Evolutionary conservation across 2,113 vertebrate species (phyloP), one percentile per base, ranked within the genome.

Genomic region (Lichenostomus cassidix): DNA sequence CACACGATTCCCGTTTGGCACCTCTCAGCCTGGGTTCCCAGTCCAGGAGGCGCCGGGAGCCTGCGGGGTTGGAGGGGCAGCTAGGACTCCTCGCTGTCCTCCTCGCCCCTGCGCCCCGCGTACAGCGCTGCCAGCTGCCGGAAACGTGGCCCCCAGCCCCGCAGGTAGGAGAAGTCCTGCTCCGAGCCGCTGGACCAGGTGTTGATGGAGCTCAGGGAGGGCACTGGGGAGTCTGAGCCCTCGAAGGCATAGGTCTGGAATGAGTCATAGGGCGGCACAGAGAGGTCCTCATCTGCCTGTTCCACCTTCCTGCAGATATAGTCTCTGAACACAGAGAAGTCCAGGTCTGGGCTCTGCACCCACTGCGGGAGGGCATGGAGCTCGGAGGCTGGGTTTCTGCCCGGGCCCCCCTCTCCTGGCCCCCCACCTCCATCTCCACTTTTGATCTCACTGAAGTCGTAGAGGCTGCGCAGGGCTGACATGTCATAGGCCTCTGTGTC

Each of bases 191-290:
- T 99, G 76, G 99, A 99, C 95, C 98, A 97, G 53, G 99, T 99
- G 98, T 98, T 98, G 98, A 99, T 99, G 92, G 99, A 99, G 98
- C 99, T 99, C 92, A 99, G 98, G 8, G 99, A 99, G 63, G 98
- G 98, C 15, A 98, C 98, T 0, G 99, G 98, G 12, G 99, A 99
- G 97, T 97, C 98, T 49, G 95, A 98, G 96, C 99, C 99, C 97
- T 99, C 99, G 7, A 99, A 99, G 95, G 99, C 99, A 16, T 99
- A 99, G 81, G 99, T 99, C 98, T 99, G 99, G 98, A 99, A 99
- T 4, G 99, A 99, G 98, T 99, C 99, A 28, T 99, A 99, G 46
- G 99, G 99, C 2, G 99, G 99, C 94, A 99, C 99, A 0, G 99
- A 98, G 64, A 98, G 97, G 96, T 99, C 99, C n/a, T 98, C 98